These are phyloP conservation scores for Erethizon dorsatum DNA, from an alignment of 2,797 vertebrate genomes.

Conservation along the genomic window DNA sequence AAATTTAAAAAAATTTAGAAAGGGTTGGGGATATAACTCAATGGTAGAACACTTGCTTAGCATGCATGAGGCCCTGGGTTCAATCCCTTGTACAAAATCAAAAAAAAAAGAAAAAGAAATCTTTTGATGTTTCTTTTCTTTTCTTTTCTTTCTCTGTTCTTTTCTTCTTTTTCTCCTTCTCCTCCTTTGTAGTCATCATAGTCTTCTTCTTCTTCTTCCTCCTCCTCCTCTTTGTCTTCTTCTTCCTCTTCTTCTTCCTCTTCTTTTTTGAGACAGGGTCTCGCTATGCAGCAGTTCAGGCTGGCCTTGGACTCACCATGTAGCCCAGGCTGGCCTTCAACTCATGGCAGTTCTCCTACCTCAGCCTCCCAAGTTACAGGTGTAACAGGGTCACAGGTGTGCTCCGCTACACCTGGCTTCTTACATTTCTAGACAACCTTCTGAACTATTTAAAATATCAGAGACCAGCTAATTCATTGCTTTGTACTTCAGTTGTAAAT, in stretches of 20 bases:
- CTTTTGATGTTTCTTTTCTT: too few species aligned
- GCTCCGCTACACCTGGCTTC: background rate
- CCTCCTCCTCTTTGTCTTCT: background rate
- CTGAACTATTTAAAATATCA: background rate
- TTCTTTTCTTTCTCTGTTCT: too few species aligned
- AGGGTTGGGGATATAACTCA: background rate
- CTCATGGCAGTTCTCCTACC: background rate
- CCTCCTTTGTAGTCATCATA: too few species aligned
- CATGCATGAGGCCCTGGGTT: background rate
- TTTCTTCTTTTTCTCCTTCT: too few species aligned
- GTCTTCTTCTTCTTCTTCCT: too few species aligned
- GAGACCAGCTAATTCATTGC: background rate
- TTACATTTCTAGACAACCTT: background rate
- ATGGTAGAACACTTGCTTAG: background rate
- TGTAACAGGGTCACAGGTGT: background rate
- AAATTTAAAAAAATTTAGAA: background rate
- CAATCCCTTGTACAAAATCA: background rate
- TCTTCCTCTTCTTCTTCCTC: too few species aligned
- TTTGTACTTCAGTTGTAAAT: background rate
- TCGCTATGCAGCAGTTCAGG: too few species aligned
- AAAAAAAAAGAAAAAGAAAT: too few species aligned
- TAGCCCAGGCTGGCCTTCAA: background rate
- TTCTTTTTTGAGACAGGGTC: background rate
- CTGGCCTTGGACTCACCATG: too few species aligned
- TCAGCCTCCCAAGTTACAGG: background rate